phyloP scores from a whole-genome alignment of 2,113 vertebrate species.

The Odontophorus gujanensis region DNA sequence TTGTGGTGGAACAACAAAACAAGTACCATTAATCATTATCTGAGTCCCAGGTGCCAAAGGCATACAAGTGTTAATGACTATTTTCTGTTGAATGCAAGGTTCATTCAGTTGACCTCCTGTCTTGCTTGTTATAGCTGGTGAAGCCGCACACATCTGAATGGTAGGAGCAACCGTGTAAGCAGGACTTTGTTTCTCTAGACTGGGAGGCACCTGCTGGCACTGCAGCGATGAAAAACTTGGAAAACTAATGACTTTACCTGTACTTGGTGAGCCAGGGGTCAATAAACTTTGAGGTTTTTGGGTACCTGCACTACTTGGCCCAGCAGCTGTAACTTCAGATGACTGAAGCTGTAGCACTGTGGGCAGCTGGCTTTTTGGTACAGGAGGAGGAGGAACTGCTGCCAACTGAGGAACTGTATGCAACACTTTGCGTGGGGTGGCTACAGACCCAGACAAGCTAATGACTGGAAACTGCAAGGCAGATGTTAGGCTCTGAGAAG shows the following conservation, averaged over 20 bases:
- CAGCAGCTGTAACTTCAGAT: conserved; percentile 66
- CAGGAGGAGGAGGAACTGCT: conserved; percentile 50
- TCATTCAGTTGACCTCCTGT: conserved; percentile 71
- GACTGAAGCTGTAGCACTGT: conserved; percentile 71
- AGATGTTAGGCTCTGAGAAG: conserved; percentile 73
- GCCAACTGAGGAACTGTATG: conserved; percentile 62
- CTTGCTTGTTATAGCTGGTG: conserved; percentile 53
- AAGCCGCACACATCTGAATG: conserved; percentile 55
- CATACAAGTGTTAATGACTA: conserved; percentile 91
- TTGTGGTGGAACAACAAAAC: conserved; percentile 93
- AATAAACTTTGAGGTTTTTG: conserved; percentile 66
- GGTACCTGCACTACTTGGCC: conserved; percentile 69
- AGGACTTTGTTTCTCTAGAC: conserved; percentile 65
- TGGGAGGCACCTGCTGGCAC: conserved; percentile 64
- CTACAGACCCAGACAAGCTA: conserved; percentile 70
- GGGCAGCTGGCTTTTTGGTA: conserved; percentile 72
- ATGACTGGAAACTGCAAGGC: conserved; percentile 76
- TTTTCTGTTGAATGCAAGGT: conserved; percentile 86
- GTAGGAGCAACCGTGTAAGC: conserved; percentile 54
- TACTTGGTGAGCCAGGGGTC: conserved; percentile 44
- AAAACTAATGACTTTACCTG: conserved; percentile 67
- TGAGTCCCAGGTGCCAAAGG: conserved; percentile 94
- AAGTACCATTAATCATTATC: conserved; percentile 91
- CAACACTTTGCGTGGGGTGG: conserved; percentile 53
- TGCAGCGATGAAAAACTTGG: conserved; percentile 58